These are phyloP conservation scores for Sebastes taczanowskii DNA, from an alignment of 2,797 vertebrate species.

Conservation along the genomic window DNA sequence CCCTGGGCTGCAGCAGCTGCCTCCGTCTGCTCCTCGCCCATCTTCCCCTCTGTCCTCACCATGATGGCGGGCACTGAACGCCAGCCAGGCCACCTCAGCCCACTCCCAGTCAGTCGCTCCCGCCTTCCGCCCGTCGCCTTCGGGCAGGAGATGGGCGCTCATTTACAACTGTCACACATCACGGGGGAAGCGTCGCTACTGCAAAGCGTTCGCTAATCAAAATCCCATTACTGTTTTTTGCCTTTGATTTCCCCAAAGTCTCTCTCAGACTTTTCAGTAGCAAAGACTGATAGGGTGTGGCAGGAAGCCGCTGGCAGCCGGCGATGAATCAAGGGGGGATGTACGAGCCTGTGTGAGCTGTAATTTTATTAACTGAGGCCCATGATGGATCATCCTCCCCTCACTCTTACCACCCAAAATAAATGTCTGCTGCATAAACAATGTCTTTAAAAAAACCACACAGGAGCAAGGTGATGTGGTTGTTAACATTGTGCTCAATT, in stretches of 20 bases:
- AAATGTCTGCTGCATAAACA: constrained; percentile 68
- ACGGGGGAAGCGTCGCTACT: neutral
- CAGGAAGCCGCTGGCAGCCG: constrained; percentile 76
- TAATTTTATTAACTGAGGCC: constrained; percentile 84
- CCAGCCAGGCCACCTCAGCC: constrained; percentile 5
- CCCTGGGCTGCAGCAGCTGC: constrained; percentile 61
- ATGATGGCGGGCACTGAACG: constrained; percentile 2
- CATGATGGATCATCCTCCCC: constrained; percentile 70
- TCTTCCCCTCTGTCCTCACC: neutral
- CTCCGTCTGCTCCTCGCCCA: constrained; percentile 5
- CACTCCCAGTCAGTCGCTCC: neutral
- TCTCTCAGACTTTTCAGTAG: constrained; percentile 37
- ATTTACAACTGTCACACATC: constrained; percentile 40
- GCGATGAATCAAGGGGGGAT: constrained; percentile 80
- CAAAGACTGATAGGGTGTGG: constrained; percentile 68
- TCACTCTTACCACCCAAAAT: constrained; percentile 46
- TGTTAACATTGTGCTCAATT: constrained; percentile 53
- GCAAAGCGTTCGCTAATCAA: constrained; percentile 55
- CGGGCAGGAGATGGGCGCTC: neutral
- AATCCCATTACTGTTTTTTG: constrained; percentile 47
- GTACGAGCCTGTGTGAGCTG: constrained; percentile 61
- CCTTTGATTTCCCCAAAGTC: constrained; percentile 63
- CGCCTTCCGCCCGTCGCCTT: neutral
- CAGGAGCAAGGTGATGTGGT: constrained; percentile 43
- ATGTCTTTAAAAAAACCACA: constrained; percentile 28